phyloP scores from a whole-genome alignment of 2,888 invertebrate species.

The Calephelis perditalis region DNA sequence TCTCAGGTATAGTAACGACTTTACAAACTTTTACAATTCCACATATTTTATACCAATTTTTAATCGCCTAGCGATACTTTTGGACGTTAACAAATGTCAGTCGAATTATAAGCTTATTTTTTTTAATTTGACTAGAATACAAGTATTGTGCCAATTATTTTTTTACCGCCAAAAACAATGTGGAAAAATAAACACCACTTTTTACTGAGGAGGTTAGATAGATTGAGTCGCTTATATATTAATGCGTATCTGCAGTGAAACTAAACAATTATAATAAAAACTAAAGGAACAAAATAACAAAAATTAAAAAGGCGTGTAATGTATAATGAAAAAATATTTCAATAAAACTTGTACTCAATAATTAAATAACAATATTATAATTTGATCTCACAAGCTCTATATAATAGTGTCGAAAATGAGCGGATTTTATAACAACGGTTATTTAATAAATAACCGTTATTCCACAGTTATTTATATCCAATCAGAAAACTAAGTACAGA shows the following conservation, averaged over 20 bases:
- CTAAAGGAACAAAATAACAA: constrained; percentile 77
- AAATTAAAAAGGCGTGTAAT: constrained; percentile 64
- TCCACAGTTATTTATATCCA: constrained; percentile 36
- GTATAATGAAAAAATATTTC: constrained; percentile 70
- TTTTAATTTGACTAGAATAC: constrained; percentile 75
- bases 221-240: constrained; percentile 52
- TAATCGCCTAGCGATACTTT: constrained; percentile 68
- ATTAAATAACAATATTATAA: constrained; percentile 77
- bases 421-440: constrained; percentile 9
- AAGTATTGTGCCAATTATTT: constrained; percentile 64
- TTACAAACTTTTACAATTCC: constrained; percentile 53
- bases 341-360: constrained; percentile 77
- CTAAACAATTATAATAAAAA: constrained; percentile 74
- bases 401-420: constrained; percentile 42
- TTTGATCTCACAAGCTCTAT: constrained; percentile 72
- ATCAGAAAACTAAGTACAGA: constrained; percentile 44
- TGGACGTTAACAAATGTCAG: constrained; percentile 70
- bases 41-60: constrained; percentile 67
- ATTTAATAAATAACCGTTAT: constrained; percentile 15
- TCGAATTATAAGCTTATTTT: constrained; percentile 50
- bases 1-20: constrained; percentile 11
- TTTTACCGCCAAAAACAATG: constrained; percentile 51
- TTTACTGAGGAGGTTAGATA: constrained; percentile 65
- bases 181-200: constrained; percentile 51
- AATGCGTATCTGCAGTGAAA: constrained; percentile 53